Conservation (phyloP, 2,113 vertebrate species). For the Myxocyprinus asiaticus region DNA sequence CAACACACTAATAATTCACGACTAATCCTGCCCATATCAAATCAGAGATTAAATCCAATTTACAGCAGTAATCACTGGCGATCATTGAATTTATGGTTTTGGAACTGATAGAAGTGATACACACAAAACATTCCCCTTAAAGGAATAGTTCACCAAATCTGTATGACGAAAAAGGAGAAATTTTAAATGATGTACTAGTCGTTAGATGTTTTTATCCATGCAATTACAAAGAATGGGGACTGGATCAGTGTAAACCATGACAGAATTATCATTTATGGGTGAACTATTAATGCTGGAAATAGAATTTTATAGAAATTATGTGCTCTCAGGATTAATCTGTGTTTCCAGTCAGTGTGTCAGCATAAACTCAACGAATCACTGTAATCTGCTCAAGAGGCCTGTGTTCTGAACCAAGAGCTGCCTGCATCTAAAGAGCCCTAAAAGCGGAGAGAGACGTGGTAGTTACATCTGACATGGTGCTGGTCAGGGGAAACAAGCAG, state of each 20-base stretch:
- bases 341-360: conserved; percentile 9
- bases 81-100: conserved; percentile 22
- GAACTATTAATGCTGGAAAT: no score
- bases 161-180: no score
- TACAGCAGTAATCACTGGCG: conserved; percentile 4
- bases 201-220: no score
- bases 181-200: no score
- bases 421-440: conserved; percentile 12
- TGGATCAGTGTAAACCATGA: no score
- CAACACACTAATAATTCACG: conserved; percentile 52
- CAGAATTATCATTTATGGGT: no score
- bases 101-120: conserved; percentile 20
- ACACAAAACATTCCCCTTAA: not conserved
- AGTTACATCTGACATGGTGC: conserved; percentile 31
- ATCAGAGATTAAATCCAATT: conserved; percentile 48
- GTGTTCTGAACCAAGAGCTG: not conserved
- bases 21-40: conserved; percentile 43
- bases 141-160: no score
- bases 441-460: not conserved
- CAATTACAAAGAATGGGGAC: no score
- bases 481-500: conserved; percentile 62
- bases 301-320: conserved; percentile 38
- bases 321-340: conserved; percentile 21
- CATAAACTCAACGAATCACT: conserved; percentile 24
- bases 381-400: conserved; percentile 13